Evolutionary conservation across 2,113 vertebrate genomes (phyloP).

Genomic region (Danionella cerebrum): DNA sequence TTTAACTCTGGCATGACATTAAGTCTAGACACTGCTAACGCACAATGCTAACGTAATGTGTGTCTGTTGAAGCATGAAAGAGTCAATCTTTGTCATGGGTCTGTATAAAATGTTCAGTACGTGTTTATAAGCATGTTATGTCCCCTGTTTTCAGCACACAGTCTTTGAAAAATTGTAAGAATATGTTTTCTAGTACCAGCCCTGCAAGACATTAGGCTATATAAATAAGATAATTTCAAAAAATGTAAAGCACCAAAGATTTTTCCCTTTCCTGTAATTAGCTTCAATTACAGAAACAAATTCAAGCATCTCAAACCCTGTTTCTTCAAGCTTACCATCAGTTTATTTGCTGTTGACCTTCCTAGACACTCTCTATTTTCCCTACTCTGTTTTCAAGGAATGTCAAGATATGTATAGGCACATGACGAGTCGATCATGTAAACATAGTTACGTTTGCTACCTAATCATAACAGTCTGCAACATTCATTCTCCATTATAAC

Average conservation of each 20-base stretch:
- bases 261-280: slow-evolving; percentile 15
- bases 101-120: too few species aligned
- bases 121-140: too few species aligned
- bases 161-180: too few species aligned
- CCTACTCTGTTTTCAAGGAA: slow-evolving; percentile 41
- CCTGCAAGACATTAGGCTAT: neutral
- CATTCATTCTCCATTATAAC: slow-evolving; percentile 13
- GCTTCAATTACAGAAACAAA: slow-evolving; percentile 26
- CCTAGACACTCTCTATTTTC: slow-evolving; percentile 34
- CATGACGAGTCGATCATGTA: slow-evolving; percentile 44
- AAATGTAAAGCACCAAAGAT: slow-evolving; percentile 45
- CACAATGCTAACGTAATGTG: too few species aligned
- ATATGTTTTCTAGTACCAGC: slow-evolving; percentile 33
- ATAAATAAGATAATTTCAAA: slow-evolving; percentile 31
- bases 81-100: too few species aligned
- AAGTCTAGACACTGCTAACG: slow-evolving; percentile 28
- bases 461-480: slow-evolving; percentile 28
- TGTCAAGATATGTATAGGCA: slow-evolving; percentile 50
- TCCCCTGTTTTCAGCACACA: too few species aligned
- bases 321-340: slow-evolving; percentile 10
- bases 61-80: too few species aligned
- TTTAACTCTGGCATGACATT: slow-evolving; percentile 43
- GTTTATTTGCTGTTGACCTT: slow-evolving; percentile 6
- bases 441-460: slow-evolving; percentile 36
- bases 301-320: slow-evolving; percentile 11